Percentiles rank a stretch among this genome's conserved stretches.
These are phyloP conservation scores for Crossaster papposus DNA, from an alignment of 53 echinoderm and acorn worm genomes.

Conservation along the genomic window DNA sequence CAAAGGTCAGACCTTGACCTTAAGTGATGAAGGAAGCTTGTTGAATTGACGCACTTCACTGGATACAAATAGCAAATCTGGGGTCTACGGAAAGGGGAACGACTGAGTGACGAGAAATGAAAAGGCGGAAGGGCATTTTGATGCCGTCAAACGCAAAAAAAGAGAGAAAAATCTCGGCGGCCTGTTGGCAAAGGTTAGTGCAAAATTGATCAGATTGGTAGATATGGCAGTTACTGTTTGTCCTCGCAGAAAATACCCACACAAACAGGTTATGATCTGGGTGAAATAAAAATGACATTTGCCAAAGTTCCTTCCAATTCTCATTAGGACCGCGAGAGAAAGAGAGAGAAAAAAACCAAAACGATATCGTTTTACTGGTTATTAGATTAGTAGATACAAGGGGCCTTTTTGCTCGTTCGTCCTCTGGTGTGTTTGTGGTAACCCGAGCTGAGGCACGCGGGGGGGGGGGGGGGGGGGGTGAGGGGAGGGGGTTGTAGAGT, in stretches of 20 bases:
- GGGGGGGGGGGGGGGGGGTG: too few relatives aligned
- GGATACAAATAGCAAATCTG: background rate
- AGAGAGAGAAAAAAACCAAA: background rate
- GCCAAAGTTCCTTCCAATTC: background rate
- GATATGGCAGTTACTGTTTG: background rate
- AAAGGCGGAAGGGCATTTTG: background rate
- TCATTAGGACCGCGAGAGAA: background rate
- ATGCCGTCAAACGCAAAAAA: background rate
- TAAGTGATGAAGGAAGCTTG: background rate
- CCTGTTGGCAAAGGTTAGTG: background rate
- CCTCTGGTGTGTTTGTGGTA: conserved; percentile 5
- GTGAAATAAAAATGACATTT: background rate
- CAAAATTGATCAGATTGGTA: background rate
- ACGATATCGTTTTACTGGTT: conserved; percentile 11
- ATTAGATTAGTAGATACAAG: conserved; percentile 36
- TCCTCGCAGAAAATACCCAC: background rate
- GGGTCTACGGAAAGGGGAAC: background rate
- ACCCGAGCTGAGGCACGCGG: background rate
- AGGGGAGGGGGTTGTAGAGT: too few relatives aligned
- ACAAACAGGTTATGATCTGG: background rate
- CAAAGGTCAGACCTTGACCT: background rate
- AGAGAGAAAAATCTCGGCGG: background rate
- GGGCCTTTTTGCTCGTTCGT: background rate
- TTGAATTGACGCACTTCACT: background rate
- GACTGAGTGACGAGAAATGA: background rate